These are phyloP conservation scores for Erpobdella octoculata DNA, from an alignment of 2,888 invertebrate genomes.

Conservation along the genomic window DNA sequence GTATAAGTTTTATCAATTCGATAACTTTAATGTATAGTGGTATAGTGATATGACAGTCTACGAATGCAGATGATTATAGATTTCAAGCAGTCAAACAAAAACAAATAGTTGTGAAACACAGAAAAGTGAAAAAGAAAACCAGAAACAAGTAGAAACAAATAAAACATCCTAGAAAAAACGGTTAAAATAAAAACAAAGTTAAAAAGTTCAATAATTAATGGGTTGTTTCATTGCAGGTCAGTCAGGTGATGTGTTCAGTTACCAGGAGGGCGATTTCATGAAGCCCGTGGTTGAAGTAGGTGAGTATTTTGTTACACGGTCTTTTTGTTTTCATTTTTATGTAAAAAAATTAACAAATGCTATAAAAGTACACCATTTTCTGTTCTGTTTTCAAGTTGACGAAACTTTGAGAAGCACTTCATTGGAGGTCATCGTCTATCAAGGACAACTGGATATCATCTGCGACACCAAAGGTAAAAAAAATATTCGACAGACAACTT, in stretches of 20 bases:
- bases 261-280: constrained; percentile 38
- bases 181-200: background rate
- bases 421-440: constrained; percentile 36
- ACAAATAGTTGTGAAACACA: too few species aligned
- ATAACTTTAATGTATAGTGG: too few species aligned
- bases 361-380: background rate
- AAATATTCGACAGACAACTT: background rate
- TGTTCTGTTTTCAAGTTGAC: constrained; percentile 34
- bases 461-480: constrained; percentile 37
- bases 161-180: background rate
- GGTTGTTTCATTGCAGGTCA: constrained; percentile 17
- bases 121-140: too few species aligned
- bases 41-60: too few species aligned
- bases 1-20: too few species aligned
- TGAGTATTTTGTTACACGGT: constrained; percentile 17
- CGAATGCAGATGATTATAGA: too few species aligned
- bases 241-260: constrained; percentile 33
- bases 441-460: constrained; percentile 39
- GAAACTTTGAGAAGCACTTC: constrained; percentile 33
- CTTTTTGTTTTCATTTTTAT: background rate
- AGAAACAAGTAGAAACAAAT: background rate
- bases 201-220: background rate
- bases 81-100: too few species aligned
- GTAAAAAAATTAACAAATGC: background rate
- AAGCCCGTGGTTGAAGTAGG: constrained; percentile 36